phyloP scores from a whole-genome alignment of 2,888 invertebrate genomes.

The Nowickia ferox region DNA sequence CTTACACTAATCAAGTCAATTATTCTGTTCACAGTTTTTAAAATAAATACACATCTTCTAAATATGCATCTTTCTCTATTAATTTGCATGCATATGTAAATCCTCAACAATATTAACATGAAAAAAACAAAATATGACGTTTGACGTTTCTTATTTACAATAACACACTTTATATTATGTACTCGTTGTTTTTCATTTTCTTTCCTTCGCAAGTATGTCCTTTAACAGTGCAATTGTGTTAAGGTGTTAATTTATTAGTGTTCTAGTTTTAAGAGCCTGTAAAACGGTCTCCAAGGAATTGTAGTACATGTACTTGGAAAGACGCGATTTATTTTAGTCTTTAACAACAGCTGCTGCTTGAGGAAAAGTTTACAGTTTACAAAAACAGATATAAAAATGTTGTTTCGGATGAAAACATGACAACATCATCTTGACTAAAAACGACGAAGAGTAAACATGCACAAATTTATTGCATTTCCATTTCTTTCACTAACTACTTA shows the following conservation, averaged over 20 bases:
- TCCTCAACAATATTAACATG: no score
- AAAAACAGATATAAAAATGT: slow-evolving; percentile 17
- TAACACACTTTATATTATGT: background rate
- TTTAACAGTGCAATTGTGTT: slow-evolving; percentile 66
- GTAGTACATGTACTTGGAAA: background rate
- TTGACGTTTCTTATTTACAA: background rate
- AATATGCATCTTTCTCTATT: background rate
- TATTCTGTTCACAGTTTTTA: no score
- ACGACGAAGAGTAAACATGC: background rate
- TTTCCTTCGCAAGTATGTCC: slow-evolving; percentile 29
- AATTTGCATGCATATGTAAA: background rate
- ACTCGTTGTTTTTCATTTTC: slow-evolving; percentile 19
- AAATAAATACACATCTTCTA: background rate
- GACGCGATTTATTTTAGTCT: slow-evolving; percentile 19
- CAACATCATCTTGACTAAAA: slow-evolving; percentile 57
- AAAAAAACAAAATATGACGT: no score
- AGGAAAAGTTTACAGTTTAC: slow-evolving; percentile 18
- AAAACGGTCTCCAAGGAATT: slow-evolving; percentile 3
- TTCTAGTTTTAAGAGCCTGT: slow-evolving; percentile 52
- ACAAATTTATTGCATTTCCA: slow-evolving; percentile 2
- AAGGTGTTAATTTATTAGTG: slow-evolving; percentile 70
- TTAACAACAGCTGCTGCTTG: slow-evolving; percentile 36
- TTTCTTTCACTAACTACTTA: background rate
- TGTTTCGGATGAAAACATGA: slow-evolving; percentile 43
- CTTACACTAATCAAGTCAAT: no score